A percentile compares a stretch with the other conserved stretches of the same genome.
phyloP scores from a whole-genome alignment of 2,888 invertebrate genomes.

The Odontocerum albicorne region DNA sequence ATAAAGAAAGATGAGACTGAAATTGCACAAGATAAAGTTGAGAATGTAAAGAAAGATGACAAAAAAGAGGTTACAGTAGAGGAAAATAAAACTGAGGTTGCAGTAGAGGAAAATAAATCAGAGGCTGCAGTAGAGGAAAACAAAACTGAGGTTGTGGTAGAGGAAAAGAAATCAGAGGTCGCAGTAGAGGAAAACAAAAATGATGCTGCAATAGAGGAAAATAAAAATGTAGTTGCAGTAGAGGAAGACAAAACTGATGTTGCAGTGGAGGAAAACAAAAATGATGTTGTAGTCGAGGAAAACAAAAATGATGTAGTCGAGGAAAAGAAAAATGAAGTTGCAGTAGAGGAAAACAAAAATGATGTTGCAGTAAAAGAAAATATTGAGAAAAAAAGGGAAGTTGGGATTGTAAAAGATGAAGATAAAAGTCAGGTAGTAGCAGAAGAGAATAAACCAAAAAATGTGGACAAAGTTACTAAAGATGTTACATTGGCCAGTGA shows the following conservation, averaged over 20 bases:
- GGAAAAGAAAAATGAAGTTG: conserved; percentile 40
- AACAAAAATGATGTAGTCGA: conserved; percentile 40
- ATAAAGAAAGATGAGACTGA: conserved; percentile 35
- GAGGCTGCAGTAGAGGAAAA: conserved; percentile 39
- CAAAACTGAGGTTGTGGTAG: conserved; percentile 27
- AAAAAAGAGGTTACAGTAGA: conserved; percentile 41
- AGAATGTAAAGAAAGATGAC: conserved; percentile 40
- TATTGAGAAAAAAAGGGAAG: conserved; percentile 29
- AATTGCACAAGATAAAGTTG: conserved; percentile 41
- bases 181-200: conserved; percentile 40
- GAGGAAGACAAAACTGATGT: conserved; percentile 32
- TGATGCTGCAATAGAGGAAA: not conserved
- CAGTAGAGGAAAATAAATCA: conserved; percentile 41
- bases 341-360: conserved; percentile 39
- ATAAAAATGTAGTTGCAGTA: not conserved
- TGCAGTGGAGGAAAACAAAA: conserved; percentile 39
- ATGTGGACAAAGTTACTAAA: conserved; percentile 23
- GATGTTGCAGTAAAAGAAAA: conserved; percentile 16
- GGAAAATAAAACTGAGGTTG: conserved; percentile 27
- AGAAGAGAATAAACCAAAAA: conserved; percentile 4
- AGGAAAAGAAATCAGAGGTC: conserved; percentile 27
- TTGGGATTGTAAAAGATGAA: conserved; percentile 39
- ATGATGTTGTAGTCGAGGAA: conserved; percentile 22
- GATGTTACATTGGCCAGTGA: conserved; percentile 5
- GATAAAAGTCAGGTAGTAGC: not conserved